Base-by-base conservation (phyloP, 2,888 invertebrate species). In the Euzetes globulus region DNA sequence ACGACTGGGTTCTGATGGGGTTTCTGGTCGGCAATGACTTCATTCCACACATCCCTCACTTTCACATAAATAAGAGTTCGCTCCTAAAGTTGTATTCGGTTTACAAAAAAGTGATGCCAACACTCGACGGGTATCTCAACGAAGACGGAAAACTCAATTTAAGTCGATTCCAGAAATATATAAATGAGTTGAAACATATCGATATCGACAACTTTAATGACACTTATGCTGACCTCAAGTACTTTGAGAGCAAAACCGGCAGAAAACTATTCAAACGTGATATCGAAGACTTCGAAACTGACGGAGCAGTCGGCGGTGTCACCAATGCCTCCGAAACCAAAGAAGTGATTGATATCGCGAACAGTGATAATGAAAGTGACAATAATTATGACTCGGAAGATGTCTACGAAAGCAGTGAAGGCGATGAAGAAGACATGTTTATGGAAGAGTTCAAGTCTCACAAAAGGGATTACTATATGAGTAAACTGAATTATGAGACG, bases 21-120 rank as follows among this genome's bases (percentile, higher is more conserved):
- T 97, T 97, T 82, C 84, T 98, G 29, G 92, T 98, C 15, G 98
- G 98, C 77, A 99, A 99, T 82, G 98, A 99, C 84, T 99, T 99
- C 83, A 92, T 99, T 80, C 98, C 98, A 0, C 89, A 96, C 85
- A 85, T 98, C 78, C 98, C 98, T 2, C 90, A 94, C 83, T 87
- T 99, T 82, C 94, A 98, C 83, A 98, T 99, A 78, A 88, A 88
- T 79, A 90, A 91, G 80, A 93, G 94, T 80, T 94, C 94, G 17
- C 83, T 98, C 77, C 91, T 94, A 0, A 82, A 91, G 77, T 85
- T 99, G 55, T 97, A 94, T 84, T 87, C 88, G 80, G 90, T 90
- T 0, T 97, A 99, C 83, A 94, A 90, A 84, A 87, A 88, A 70
- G 88, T 94, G 50, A 85, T 96, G 79, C 94, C 94, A 0, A 88